These are phyloP conservation scores for Chirona hameri DNA, from an alignment of 2,888 invertebrate species.

Conservation along the genomic window DNA sequence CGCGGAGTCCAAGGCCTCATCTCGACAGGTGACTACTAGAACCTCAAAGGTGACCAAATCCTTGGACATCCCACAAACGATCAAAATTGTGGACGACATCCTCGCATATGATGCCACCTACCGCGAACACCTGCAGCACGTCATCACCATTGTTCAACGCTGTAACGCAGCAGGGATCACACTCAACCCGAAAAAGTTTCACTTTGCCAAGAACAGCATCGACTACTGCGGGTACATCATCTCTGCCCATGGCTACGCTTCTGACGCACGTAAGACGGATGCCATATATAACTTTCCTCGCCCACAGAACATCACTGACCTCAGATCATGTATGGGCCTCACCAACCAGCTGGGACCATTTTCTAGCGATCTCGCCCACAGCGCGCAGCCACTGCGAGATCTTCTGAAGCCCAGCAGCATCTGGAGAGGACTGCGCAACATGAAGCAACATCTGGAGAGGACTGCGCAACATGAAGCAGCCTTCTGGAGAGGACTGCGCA, in stretches of 20 bases:
- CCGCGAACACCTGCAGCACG: neutral
- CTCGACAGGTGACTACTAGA: neutral
- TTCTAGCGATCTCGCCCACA: neutral
- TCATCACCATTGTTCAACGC: neutral
- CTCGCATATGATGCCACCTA: neutral
- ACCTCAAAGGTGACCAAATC: neutral
- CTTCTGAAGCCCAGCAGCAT: neutral
- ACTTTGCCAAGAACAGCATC: neutral
- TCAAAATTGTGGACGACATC: neutral
- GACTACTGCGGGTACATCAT: neutral
- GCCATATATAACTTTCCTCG: neutral
- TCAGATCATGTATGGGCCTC: neutral
- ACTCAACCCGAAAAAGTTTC: neutral
- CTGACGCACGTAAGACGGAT: neutral
- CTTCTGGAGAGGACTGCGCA: too few relatives aligned
- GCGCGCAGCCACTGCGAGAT: neutral
- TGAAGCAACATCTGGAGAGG: too few relatives aligned
- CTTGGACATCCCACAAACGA: neutral
- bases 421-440: neutral
- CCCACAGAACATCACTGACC: neutral
- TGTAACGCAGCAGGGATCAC: neutral
- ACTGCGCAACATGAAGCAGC: too few relatives aligned
- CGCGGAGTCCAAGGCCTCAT: neutral
- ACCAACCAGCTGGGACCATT: neutral
- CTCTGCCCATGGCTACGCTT: neutral